phyloP scores from a whole-genome alignment of 2,113 vertebrate genomes.

The Illadopsis cleaveri region DNA sequence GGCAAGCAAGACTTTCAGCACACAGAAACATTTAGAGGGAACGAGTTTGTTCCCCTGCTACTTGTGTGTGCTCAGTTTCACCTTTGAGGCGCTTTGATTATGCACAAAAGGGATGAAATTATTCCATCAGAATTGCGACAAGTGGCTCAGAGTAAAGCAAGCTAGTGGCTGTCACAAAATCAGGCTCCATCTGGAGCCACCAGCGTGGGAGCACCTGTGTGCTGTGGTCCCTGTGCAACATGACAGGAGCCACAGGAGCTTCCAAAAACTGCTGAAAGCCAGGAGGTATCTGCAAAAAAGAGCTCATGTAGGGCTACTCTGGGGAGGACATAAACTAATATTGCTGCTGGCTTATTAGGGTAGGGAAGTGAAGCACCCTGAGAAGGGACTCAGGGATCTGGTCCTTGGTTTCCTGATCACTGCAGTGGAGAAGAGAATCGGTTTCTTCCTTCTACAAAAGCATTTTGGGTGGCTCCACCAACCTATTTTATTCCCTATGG shows the following conservation, averaged over 20 bases:
- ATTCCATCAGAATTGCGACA: not conserved
- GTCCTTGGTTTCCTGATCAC: not conserved
- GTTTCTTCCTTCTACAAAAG: not conserved
- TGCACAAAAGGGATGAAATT: not conserved
- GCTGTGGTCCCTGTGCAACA: not conserved
- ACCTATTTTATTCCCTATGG: rapidly evolving
- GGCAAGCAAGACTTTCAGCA: slow-evolving; percentile 34
- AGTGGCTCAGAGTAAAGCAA: not conserved
- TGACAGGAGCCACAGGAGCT: not conserved
- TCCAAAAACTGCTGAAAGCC: not conserved
- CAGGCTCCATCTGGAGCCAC: not conserved
- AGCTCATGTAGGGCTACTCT: not conserved
- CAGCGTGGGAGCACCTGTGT: not conserved
- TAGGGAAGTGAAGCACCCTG: too few relatives aligned
- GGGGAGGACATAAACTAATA: not conserved
- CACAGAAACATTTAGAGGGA: not conserved
- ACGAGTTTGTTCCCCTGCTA: not conserved
- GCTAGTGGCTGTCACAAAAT: not conserved
- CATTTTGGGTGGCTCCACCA: not conserved
- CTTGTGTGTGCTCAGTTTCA: not conserved
- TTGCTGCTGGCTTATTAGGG: not conserved
- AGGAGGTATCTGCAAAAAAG: not conserved
- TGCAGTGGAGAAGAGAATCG: not conserved
- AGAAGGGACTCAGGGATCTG: not conserved
- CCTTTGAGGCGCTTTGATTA: not conserved